These are phyloP conservation scores for Probosciger aterrimus DNA, from an alignment of 2,113 vertebrate genomes.

Conservation along the genomic window DNA sequence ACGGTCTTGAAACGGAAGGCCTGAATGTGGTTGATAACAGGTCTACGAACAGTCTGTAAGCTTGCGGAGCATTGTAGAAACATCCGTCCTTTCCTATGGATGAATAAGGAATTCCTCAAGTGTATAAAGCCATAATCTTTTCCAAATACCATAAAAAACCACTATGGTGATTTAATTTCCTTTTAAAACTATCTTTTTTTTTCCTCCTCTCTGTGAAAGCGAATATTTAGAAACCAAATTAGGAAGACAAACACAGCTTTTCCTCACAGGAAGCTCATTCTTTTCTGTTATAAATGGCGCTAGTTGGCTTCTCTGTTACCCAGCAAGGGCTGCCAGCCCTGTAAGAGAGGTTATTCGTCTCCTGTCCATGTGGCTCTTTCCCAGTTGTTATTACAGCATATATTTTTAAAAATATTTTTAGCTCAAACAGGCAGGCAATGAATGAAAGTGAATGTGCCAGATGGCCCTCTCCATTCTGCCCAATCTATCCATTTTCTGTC, in stretches of 20 bases:
- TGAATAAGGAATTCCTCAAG: background rate
- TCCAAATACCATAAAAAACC: background rate
- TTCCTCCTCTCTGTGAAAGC: background rate
- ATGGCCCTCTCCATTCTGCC: background rate
- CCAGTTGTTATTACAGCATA: background rate
- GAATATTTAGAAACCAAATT: background rate
- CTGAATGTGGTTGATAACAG: background rate
- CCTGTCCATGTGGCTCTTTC: background rate
- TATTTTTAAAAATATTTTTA: slow-evolving; percentile 2
- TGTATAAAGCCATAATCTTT: background rate
- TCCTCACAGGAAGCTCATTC: background rate
- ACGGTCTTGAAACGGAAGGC: background rate
- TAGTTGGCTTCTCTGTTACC: background rate
- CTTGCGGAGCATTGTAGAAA: background rate
- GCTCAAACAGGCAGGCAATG: background rate
- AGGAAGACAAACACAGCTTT: background rate
- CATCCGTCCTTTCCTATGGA: background rate
- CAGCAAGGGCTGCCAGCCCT: background rate
- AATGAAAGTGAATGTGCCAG: background rate
- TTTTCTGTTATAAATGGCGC: background rate
- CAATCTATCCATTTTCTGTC: background rate
- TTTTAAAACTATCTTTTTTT: background rate
- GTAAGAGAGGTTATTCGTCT: background rate
- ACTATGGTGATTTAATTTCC: background rate
- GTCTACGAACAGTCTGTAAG: background rate